Evolutionary conservation across 2,797 vertebrate species (phyloP).

Genomic region (Diplodus sargus): DNA sequence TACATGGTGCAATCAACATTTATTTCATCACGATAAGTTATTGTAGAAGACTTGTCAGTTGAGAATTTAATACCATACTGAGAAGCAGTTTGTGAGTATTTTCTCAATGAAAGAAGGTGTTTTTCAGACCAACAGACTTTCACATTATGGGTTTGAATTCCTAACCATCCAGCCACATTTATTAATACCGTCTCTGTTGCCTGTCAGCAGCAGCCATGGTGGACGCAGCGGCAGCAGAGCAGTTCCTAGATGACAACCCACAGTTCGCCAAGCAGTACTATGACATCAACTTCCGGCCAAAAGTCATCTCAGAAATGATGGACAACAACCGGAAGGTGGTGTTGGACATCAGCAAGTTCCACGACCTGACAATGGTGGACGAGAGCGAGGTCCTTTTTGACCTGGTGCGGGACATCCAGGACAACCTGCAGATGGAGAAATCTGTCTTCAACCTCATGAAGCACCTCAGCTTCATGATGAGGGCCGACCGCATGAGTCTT

Average conservation of each 20-base stretch:
- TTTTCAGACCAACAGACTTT: neutral
- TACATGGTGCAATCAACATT: too few species aligned
- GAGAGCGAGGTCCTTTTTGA: slow-evolving; percentile 93
- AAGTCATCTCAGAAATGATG: slow-evolving; percentile 87
- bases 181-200: neutral
- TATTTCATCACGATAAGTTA: too few species aligned
- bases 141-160: neutral
- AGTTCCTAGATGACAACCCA: slow-evolving; percentile 91
- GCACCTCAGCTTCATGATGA: slow-evolving; percentile 88
- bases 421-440: slow-evolving; percentile 89
- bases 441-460: slow-evolving; percentile 89
- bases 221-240: slow-evolving; percentile 87
- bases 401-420: slow-evolving; percentile 90
- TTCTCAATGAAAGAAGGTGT: neutral
- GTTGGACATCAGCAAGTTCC: slow-evolving; percentile 83
- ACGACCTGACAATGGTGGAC: slow-evolving; percentile 82
- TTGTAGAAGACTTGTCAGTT: too few species aligned
- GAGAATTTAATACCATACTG: neutral
- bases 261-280: slow-evolving; percentile 90
- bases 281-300: slow-evolving; percentile 83
- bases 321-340: slow-evolving; percentile 74
- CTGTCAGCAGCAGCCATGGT: slow-evolving; percentile 79
- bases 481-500: slow-evolving; percentile 90
- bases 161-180: neutral
- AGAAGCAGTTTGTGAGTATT: neutral